phyloP scores from a whole-genome alignment of 2,797 vertebrate species.

The Halcyon chelicuti region DNA sequence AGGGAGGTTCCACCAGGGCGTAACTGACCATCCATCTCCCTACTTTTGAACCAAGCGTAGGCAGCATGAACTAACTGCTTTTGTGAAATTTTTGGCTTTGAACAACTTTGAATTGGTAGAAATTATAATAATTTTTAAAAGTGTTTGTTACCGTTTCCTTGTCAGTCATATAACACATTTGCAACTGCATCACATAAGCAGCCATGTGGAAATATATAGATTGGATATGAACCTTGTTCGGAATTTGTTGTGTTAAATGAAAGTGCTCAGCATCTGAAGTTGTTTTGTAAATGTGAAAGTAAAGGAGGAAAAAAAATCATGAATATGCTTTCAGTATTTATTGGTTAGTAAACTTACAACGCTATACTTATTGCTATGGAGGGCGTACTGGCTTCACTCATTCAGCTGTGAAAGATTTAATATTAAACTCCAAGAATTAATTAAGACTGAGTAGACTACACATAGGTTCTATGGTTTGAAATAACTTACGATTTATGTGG shows the following conservation, averaged over 20 bases:
- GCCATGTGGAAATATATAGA: background rate
- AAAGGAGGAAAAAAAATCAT: background rate
- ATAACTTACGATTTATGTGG: slow-evolving; percentile 25
- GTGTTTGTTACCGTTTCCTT: background rate
- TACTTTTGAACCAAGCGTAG: background rate
- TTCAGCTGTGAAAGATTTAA: background rate
- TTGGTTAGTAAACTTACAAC: background rate
- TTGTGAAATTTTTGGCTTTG: background rate
- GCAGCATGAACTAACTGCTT: background rate
- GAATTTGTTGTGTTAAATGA: background rate
- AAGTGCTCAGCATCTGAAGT: background rate
- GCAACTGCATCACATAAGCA: background rate
- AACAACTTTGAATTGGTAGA: background rate
- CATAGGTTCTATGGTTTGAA: background rate
- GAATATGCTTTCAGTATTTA: background rate
- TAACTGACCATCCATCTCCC: background rate
- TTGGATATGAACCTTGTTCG: background rate
- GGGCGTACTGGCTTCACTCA: background rate
- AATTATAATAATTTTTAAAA: background rate
- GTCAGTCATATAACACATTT: background rate
- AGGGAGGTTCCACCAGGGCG: background rate
- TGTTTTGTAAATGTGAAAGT: background rate
- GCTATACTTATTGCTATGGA: background rate
- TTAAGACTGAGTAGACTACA: background rate
- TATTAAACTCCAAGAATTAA: background rate